Base-by-base conservation (phyloP, 1,140 invertebrate species). In the Hyposmocoma kahamanoa region DNA sequence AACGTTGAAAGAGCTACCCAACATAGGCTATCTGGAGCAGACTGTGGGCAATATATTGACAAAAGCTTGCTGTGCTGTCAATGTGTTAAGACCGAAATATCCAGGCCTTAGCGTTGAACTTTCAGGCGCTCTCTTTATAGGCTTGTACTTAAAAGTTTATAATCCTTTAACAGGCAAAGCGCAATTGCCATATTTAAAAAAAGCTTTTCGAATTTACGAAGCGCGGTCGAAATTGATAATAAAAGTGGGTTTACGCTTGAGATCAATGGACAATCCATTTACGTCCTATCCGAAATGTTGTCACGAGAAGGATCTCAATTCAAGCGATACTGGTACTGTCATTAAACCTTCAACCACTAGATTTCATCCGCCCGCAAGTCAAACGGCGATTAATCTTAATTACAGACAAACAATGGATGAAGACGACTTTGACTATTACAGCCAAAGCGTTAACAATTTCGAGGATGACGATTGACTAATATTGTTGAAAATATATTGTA, bases 21-120 rank as follows among this genome's bases (percentile, higher is more conserved):
- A 84, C 46, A 47, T 90, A 8, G 90, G 88, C 1, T 89, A 88
- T 61, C 56, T 91, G 6, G 88, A 91, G 50, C 89, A 90, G 67
- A 88, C 81, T n/a, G 56, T 90, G 0, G 86, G 78, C 0, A 79
- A 70, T 38, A 56, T 84, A 9, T 56, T 91, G 8, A 79, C 88
- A 2, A 62, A 85, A 34, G 90, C 87, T 1, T 75, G 89, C 19
- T 87, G 80, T 44, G 68, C 76, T 19, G 72, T 87, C 0, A 80
- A 83, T 45, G 76, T 73, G 2, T n/a, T 73, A 17, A 72, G 90
- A 42, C 90, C 90, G 1, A 87, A 90, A 50, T 83, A 90, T 50
- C 87, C 88, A 1, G 89, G 89, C 3, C 59, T 90, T 24, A 66
- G 65, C 45, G 58, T 79, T 11, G 17, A 65, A n/a, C 13, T 69